Evolutionary conservation across 2,888 invertebrate species (phyloP), one percentile per base, ranked within the genome.

Genomic region (Stegophylla sp.): DNA sequence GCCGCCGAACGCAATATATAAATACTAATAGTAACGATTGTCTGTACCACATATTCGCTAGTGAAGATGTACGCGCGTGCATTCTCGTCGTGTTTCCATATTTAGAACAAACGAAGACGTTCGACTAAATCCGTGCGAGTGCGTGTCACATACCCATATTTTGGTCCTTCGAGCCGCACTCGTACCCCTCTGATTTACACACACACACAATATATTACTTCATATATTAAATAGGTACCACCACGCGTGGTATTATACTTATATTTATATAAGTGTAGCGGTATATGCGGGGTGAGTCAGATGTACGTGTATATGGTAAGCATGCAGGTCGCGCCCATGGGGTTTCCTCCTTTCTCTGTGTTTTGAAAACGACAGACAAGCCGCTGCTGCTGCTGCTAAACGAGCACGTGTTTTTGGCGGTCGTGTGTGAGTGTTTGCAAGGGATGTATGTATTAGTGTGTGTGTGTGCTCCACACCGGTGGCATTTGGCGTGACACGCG

Each of bases 21-120:
- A 5, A 34, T 34, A 34, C 3, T 34, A 34, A 34, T 34, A 34
- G 34, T 34, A 34, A 34, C n/a, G n/a, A n/a, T n/a, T n/a, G n/a
- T 5, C 7, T 34, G 7, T 34, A 34, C 34, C 7, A 34, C 34
- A 34, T 7, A 34, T 7, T 3, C 34, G 34, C 34, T n/a, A n/a
- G n/a, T n/a, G n/a, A n/a, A 59, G 20, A 15, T 23, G 23, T 67
- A 26, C 26, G 51, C 28, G 69, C 23, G 15, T 13, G 10, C 26
- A 17, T 26, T 20, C 28, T 48, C 63, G 74, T 75, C n/a, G n/a
- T 51, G 76, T 76, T 67, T 76, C 76, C 76, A 76, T 53, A 76
- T 76, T 76, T 76, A 76, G 76, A 76, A 66, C 67, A 67, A 56
- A 67, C 76, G 10, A 59, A 26, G 51, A 66, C 75, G n/a, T 76